Percentiles rank a stretch among this genome's conserved stretches.
Conservation (phyloP, 2,113 vertebrate species). For the Pygoscelis antarcticus region DNA sequence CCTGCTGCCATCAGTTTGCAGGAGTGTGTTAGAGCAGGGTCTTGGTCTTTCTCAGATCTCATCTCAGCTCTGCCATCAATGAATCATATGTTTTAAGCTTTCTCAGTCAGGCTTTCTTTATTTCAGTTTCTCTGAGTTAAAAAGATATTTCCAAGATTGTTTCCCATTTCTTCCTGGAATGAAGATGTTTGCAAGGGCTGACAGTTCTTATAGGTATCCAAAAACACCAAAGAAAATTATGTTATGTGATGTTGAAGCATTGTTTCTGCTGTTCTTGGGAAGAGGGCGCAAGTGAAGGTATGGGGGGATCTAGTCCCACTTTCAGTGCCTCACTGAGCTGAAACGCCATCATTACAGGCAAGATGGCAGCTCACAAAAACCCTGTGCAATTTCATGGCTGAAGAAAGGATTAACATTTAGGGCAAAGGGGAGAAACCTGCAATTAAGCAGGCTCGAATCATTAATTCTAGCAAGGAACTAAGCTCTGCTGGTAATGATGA, state of each 20-base stretch:
- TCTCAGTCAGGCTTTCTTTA: background rate
- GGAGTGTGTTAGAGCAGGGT: background rate
- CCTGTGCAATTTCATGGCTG: background rate
- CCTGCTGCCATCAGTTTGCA: background rate
- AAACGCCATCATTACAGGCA: background rate
- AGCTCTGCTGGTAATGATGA: background rate
- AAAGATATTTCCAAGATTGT: background rate
- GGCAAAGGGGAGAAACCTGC: background rate
- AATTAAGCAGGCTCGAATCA: background rate
- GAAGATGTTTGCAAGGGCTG: background rate
- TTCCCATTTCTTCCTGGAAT: background rate
- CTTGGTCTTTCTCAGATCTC: background rate
- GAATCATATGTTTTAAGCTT: background rate
- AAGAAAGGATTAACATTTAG: background rate
- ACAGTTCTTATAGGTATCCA: background rate
- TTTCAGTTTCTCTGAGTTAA: background rate
- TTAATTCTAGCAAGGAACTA: background rate
- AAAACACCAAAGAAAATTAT: background rate
- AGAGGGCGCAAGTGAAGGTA: background rate
- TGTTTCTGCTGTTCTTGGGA: background rate
- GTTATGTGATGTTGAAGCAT: rapidly evolving
- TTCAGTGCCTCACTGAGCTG: background rate
- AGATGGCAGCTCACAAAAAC: background rate
- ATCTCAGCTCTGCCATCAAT: background rate
- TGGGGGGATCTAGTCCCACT: background rate